phyloP scores from a whole-genome alignment of 2,113 vertebrate species.

The Hylia prasina region DNA sequence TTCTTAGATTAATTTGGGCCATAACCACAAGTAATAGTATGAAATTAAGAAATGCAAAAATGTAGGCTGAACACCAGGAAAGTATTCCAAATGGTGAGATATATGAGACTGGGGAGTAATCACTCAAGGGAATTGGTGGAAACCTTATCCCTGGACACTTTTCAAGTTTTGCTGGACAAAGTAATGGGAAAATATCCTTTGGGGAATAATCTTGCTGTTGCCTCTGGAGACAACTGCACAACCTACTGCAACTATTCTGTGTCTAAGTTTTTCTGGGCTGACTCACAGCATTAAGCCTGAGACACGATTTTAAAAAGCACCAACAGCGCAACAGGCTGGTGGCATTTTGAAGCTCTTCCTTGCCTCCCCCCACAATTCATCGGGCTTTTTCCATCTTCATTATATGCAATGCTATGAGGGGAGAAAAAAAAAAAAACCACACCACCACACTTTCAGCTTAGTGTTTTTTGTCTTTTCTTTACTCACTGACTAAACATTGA shows the following conservation, averaged over 20 bases:
- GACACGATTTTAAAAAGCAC: background rate
- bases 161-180: conserved; percentile 23
- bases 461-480: background rate
- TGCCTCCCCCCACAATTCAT: background rate
- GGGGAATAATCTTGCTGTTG: background rate
- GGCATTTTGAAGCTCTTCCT: background rate
- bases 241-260: background rate
- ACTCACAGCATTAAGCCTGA: background rate
- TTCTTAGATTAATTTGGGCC: conserved; percentile 15
- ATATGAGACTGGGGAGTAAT: background rate
- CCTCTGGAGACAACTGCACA: background rate
- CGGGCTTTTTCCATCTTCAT: background rate
- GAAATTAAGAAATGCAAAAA: conserved; percentile 35
- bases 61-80: conserved; percentile 24
- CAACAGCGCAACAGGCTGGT: background rate
- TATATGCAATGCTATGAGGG: background rate
- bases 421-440: background rate
- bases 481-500: background rate
- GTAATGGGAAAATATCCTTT: background rate
- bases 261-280: background rate
- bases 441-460: background rate
- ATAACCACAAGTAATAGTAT: background rate
- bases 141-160: conserved; percentile 22
- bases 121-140: conserved; percentile 27
- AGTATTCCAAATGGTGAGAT: background rate